phyloP scores from a whole-genome alignment of 2,797 vertebrate genomes.

The Channa striata region DNA sequence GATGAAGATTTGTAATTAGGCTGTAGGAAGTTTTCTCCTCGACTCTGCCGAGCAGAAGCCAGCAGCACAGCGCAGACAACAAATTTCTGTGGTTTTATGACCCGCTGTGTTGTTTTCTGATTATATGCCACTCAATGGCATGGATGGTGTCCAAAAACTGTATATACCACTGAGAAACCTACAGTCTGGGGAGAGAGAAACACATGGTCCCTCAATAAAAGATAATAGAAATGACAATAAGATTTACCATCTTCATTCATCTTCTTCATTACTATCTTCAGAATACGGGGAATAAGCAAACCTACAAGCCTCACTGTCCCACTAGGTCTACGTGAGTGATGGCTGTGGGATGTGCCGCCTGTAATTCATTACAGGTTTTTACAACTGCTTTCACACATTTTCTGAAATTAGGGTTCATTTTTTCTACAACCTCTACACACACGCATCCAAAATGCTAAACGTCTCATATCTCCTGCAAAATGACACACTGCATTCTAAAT shows the following conservation, averaged over 20 bases:
- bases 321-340: slow-evolving; percentile 44
- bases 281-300: slow-evolving; percentile 56
- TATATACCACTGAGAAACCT: slow-evolving; percentile 62
- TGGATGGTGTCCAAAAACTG: slow-evolving; percentile 67
- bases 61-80: slow-evolving; percentile 32
- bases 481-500: too few relatives aligned
- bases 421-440: too few relatives aligned
- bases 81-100: slow-evolving; percentile 70
- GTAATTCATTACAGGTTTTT: slow-evolving; percentile 69
- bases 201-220: slow-evolving; percentile 76
- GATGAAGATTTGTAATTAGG: slow-evolving; percentile 37
- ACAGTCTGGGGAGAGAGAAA: slow-evolving; percentile 65
- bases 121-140: slow-evolving; percentile 59
- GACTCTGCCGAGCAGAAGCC: slow-evolving; percentile 40
- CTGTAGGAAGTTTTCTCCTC: slow-evolving; percentile 44
- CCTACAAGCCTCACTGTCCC: slow-evolving; percentile 36
- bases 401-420: too few relatives aligned
- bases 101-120: slow-evolving; percentile 73
- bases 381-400: too few relatives aligned
- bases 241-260: slow-evolving; percentile 80
- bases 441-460: too few relatives aligned
- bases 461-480: too few relatives aligned
- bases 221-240: slow-evolving; percentile 81
- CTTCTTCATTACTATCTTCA: slow-evolving; percentile 72
- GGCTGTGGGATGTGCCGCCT: slow-evolving; percentile 59